A percentile compares a stretch with the other conserved stretches of the same genome.
Conservation (phyloP, 2,888 invertebrate genomes). For the Lasioglossum marginatum region DNA sequence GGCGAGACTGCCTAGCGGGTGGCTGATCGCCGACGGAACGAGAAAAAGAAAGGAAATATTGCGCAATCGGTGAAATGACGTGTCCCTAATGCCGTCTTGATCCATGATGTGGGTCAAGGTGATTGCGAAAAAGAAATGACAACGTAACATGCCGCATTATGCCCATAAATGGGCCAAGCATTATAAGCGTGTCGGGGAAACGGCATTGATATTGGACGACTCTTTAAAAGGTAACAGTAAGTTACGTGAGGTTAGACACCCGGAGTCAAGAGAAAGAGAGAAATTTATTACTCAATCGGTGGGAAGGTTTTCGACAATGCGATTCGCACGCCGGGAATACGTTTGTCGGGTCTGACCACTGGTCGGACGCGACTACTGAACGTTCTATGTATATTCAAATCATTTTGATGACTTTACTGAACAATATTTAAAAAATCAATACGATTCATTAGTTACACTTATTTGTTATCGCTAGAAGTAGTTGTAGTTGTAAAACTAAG, state of each 20-base stretch:
- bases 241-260: constrained; percentile 64
- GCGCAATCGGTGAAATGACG: constrained; percentile 71
- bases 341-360: constrained; percentile 37
- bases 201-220: constrained; percentile 69
- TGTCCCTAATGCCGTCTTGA: constrained; percentile 73
- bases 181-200: constrained; percentile 71
- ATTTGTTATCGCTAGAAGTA: no score
- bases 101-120: constrained; percentile 81
- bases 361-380: constrained; percentile 34
- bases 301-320: constrained; percentile 26
- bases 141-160: constrained; percentile 78
- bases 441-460: no score
- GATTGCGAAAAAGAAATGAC: constrained; percentile 80
- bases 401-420: no score
- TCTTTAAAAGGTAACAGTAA: constrained; percentile 68
- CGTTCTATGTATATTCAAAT: no score
- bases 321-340: not conserved
- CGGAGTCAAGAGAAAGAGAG: constrained; percentile 51
- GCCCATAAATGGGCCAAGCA: constrained; percentile 79
- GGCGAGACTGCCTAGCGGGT: constrained; percentile 23
- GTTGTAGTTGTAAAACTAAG: not conserved
- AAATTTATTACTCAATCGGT: constrained; percentile 52
- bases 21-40: constrained; percentile 18
- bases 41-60: constrained; percentile 36
- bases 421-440: no score